Percentiles rank a stretch among this genome's conserved stretches.
Conservation (phyloP, 2,888 invertebrate genomes). For the Zelleria hepariella region DNA sequence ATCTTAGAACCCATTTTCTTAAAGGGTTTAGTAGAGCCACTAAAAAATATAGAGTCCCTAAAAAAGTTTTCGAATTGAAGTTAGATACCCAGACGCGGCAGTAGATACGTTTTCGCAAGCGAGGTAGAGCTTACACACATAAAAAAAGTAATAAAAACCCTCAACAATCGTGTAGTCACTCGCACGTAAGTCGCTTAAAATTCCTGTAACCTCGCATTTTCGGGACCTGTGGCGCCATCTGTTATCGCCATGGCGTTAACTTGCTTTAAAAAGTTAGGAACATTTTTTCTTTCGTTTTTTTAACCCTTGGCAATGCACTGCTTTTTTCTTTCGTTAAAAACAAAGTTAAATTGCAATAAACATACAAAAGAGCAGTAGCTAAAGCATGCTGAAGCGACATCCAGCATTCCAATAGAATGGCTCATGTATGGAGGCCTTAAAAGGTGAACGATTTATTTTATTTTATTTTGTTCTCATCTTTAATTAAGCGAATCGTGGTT, state of each 20-base stretch:
- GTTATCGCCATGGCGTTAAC: constrained; percentile 9
- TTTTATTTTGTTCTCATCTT: constrained; percentile 55
- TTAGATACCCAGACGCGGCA: too few species aligned
- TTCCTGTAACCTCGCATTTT: constrained; percentile 11
- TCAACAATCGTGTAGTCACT: background rate
- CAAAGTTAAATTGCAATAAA: background rate
- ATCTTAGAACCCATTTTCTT: too few species aligned
- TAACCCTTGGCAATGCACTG: too few species aligned
- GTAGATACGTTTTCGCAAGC: background rate
- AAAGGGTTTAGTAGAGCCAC: background rate
- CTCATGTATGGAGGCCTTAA: constrained; percentile 1
- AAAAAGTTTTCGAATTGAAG: too few species aligned
- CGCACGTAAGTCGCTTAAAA: background rate
- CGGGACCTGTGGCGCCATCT: constrained; percentile 44
- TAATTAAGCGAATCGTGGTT: constrained; percentile 61
- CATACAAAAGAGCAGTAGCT: background rate
- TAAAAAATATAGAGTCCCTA: too few species aligned
- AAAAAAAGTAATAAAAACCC: background rate
- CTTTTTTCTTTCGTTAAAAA: background rate
- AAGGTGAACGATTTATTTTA: constrained; percentile 27
- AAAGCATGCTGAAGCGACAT: background rate
- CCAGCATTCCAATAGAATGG: constrained; percentile 1
- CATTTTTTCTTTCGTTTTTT: background rate
- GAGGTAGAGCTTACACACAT: background rate
- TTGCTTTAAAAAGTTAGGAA: background rate